Evolutionary conservation across 1,140 invertebrate genomes (phyloP).

Genomic region (Gryllus bimaculatus): DNA sequence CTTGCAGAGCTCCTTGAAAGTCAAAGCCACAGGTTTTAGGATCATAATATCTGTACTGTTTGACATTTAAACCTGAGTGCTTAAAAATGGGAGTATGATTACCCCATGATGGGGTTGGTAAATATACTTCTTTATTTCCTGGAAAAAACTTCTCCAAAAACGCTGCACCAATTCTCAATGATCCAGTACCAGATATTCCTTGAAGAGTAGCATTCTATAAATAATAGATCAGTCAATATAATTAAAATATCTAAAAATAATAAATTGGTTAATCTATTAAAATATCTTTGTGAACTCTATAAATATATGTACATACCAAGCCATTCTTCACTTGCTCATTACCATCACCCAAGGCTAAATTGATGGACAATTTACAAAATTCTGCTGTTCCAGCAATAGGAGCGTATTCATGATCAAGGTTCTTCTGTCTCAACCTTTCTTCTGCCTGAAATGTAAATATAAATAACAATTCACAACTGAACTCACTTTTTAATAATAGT

Average conservation of each 20-base stretch:
- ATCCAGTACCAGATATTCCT: slow-evolving; percentile 93
- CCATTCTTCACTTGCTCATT: slow-evolving; percentile 63
- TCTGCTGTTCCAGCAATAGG: slow-evolving; percentile 78
- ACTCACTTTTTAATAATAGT: neutral
- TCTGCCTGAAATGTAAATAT: slow-evolving; percentile 58
- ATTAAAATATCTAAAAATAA: neutral
- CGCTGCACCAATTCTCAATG: slow-evolving; percentile 82
- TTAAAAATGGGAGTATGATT: slow-evolving; percentile 95
- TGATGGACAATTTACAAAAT: slow-evolving; percentile 71
- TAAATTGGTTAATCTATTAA: too few relatives aligned
- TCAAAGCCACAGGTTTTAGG: slow-evolving; percentile 92
- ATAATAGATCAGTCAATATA: slow-evolving; percentile 20
- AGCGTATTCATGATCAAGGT: slow-evolving; percentile 92
- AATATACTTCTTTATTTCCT: slow-evolving; percentile 76
- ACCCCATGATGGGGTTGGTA: slow-evolving; percentile 96
- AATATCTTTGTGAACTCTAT: neutral
- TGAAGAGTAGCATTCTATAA: slow-evolving; percentile 67
- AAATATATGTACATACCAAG: slow-evolving; percentile 45
- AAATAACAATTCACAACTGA: neutral
- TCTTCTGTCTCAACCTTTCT: slow-evolving; percentile 54
- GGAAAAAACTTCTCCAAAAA: slow-evolving; percentile 83
- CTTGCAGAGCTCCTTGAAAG: slow-evolving; percentile 80
- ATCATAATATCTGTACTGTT: slow-evolving; percentile 93
- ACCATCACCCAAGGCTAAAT: slow-evolving; percentile 81
- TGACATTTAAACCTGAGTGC: slow-evolving; percentile 74